A percentile compares a stretch with the other conserved stretches of the same genome.
Evolutionary conservation across 1,140 invertebrate species (phyloP).

Genomic region (Drosophila tropicalis): DNA sequence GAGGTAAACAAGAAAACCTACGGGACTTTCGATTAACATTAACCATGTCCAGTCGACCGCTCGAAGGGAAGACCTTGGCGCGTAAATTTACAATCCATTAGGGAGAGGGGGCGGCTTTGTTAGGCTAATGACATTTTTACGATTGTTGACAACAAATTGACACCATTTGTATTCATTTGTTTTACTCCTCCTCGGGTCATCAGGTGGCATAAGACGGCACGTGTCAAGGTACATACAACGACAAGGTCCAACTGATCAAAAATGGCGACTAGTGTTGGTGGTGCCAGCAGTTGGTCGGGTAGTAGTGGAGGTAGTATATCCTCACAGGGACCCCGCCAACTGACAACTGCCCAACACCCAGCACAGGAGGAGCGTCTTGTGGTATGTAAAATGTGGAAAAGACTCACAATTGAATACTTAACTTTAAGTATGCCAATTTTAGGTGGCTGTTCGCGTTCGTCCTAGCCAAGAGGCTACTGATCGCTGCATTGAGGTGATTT

Average conservation of each 20-base stretch:
- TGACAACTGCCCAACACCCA: constrained; percentile 41
- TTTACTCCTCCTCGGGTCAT: constrained; percentile 47
- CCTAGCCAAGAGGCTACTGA: constrained; percentile 71
- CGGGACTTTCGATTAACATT: constrained; percentile 25
- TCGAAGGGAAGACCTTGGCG: constrained; percentile 53
- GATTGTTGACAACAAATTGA: constrained; percentile 80
- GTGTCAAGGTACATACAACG: constrained; percentile 32
- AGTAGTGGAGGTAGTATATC: constrained; percentile 77
- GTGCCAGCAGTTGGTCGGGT: constrained; percentile 74
- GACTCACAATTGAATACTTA: neutral
- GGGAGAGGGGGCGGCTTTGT: constrained; percentile 21
- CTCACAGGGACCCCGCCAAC: constrained; percentile 57
- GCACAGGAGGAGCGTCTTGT: constrained; percentile 75
- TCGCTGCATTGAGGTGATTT: constrained; percentile 82
- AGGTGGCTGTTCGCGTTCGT: constrained; percentile 82
- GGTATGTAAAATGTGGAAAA: constrained; percentile 38
- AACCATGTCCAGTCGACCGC: neutral
- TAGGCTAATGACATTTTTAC: constrained; percentile 68
- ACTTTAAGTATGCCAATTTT: neutral
- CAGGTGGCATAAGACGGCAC: constrained; percentile 49
- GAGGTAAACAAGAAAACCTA: constrained; percentile 44
- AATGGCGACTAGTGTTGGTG: constrained; percentile 67
- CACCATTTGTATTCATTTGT: constrained; percentile 67
- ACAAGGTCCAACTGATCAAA: neutral
- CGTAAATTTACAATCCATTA: constrained; percentile 72